These are phyloP conservation scores for Cheiracanthium punctorium DNA, from an alignment of 2,888 invertebrate species.

Conservation along the genomic window DNA sequence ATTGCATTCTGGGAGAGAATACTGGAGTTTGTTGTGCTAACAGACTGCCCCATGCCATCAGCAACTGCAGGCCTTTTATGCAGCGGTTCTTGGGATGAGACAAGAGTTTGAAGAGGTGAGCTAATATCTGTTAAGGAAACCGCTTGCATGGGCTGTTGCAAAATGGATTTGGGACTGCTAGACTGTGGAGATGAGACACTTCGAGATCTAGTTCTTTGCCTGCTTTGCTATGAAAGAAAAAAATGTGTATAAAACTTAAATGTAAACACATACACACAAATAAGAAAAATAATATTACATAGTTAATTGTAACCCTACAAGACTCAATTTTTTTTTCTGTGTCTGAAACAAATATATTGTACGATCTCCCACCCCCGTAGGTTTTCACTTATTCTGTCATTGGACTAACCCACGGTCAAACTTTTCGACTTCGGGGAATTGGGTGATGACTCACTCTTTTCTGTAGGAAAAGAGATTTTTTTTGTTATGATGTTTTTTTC, in stretches of 20 bases:
- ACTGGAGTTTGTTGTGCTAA: constrained; percentile 78
- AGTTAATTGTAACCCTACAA: too few species aligned
- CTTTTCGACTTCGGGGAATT: too few species aligned
- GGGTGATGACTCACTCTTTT: too few species aligned
- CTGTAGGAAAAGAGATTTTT: too few species aligned
- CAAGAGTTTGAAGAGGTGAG: constrained; percentile 26
- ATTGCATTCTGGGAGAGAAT: constrained; percentile 88
- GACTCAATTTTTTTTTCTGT: too few species aligned
- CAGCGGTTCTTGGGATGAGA: constrained; percentile 14
- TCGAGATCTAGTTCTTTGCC: constrained; percentile 79
- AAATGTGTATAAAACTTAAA: neutral
- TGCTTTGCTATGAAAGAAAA: constrained; percentile 73
- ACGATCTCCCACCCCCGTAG: too few species aligned
- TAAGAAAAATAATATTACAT: too few species aligned
- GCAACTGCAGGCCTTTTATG: constrained; percentile 11
- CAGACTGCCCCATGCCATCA: constrained; percentile 15
- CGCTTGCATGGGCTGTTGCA: constrained; percentile 72
- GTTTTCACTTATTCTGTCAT: too few species aligned
- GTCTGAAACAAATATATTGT: too few species aligned
- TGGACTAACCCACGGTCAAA: too few species aligned
- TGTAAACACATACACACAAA: too few species aligned
- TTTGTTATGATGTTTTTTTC: too few species aligned
- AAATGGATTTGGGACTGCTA: constrained; percentile 73
- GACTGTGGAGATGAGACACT: constrained; percentile 78
- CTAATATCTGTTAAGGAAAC: constrained; percentile 65